These are phyloP conservation scores for Cottus gobio DNA, from an alignment of 2,113 vertebrate species.

Conservation along the genomic window DNA sequence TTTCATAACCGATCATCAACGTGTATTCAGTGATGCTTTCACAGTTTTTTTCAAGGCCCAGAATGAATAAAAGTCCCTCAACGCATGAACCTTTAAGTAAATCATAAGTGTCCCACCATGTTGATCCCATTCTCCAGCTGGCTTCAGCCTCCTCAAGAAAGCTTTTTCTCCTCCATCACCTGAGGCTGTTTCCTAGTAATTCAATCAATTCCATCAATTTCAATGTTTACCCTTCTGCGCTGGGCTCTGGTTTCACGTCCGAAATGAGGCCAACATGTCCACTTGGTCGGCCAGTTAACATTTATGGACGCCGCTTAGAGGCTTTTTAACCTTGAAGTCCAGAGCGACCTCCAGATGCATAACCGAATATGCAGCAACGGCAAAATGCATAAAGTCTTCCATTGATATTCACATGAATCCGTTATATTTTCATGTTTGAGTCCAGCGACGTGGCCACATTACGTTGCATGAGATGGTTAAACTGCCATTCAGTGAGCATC, in stretches of 20 bases:
- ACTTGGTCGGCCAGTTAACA: conserved; percentile 60
- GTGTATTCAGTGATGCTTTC: background rate
- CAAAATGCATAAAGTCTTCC: background rate
- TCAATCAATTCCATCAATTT: conserved; percentile 72
- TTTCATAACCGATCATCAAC: background rate
- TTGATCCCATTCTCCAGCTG: background rate
- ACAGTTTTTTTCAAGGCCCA: background rate
- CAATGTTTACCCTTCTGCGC: conserved; percentile 61
- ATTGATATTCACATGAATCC: background rate
- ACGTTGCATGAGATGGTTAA: background rate
- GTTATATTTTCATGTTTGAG: background rate
- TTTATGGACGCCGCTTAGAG: conserved; percentile 49
- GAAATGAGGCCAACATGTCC: conserved; percentile 57
- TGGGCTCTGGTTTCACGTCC: conserved; percentile 58
- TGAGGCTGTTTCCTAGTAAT: conserved; percentile 62
- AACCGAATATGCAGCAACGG: no score
- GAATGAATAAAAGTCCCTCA: background rate
- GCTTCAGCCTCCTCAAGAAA: conserved; percentile 19
- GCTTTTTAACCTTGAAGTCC: background rate
- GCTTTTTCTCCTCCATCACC: conserved; percentile 46
- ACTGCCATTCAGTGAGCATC: background rate
- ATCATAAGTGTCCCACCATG: background rate
- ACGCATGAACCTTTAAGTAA: background rate
- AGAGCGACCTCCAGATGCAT: background rate
- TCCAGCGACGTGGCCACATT: background rate